A percentile compares a stretch with the other conserved stretches of the same genome.
These are phyloP conservation scores for Pammene fasciana DNA, from an alignment of 2,888 invertebrate species.

Conservation along the genomic window DNA sequence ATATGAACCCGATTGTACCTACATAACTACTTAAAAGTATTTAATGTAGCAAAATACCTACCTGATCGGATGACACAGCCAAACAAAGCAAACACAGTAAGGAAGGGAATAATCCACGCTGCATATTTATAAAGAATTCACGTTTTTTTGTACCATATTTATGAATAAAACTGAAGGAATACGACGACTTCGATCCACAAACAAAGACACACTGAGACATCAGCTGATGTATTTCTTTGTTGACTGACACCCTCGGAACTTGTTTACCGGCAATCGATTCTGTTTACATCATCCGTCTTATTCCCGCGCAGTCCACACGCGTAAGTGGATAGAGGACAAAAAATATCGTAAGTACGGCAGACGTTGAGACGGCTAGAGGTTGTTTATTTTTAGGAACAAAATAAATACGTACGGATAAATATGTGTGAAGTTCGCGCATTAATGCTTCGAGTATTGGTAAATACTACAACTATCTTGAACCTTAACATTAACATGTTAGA, in stretches of 20 bases:
- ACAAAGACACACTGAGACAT: slow-evolving; percentile 29
- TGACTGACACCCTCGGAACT: background rate
- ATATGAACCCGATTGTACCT: too few relatives aligned
- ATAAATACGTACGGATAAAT: background rate
- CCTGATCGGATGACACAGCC: slow-evolving; percentile 44
- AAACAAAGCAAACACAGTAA: slow-evolving; percentile 40
- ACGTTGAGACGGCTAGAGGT: background rate
- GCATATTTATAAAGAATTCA: slow-evolving; percentile 6
- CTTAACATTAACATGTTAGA: background rate
- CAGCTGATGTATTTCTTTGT: slow-evolving; percentile 3
- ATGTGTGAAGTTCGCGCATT: background rate
- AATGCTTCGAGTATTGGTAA: background rate
- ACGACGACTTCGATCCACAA: slow-evolving; percentile 17
- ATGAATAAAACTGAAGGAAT: background rate
- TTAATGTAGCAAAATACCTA: slow-evolving; percentile 17
- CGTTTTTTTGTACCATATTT: background rate
- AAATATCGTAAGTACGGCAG: background rate
- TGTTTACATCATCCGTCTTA: slow-evolving; percentile 8
- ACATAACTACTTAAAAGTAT: background rate
- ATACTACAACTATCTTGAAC: background rate
- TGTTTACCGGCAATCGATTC: slow-evolving; percentile 8
- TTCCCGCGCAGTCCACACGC: background rate
- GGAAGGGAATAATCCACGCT: background rate
- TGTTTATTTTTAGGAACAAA: slow-evolving; percentile 6
- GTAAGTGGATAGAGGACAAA: background rate